phyloP scores from a whole-genome alignment of 1,140 invertebrate species.

The Solenopsis invicta region DNA sequence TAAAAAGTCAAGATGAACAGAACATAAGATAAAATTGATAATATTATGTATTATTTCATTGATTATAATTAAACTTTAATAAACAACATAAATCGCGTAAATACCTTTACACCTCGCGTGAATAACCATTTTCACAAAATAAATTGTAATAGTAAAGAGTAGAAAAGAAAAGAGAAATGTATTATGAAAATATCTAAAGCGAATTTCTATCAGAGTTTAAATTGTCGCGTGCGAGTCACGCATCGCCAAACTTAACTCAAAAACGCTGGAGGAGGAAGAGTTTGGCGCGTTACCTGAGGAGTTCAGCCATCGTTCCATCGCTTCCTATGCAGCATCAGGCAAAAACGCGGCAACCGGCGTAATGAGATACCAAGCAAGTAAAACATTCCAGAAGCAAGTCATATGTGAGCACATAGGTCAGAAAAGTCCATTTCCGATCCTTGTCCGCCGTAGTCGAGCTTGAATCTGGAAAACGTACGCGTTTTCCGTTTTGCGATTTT shows the following conservation, averaged over 20 bases:
- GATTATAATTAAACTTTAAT: not conserved
- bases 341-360: constrained; percentile 28
- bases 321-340: constrained; percentile 41
- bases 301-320: constrained; percentile 55
- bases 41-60: not conserved
- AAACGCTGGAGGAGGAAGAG: not conserved
- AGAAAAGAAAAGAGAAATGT: not conserved
- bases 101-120: not conserved
- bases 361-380: constrained; percentile 2
- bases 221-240: not conserved
- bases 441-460: not conserved
- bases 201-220: not conserved
- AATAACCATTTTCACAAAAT: not conserved
- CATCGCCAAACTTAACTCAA: not conserved
- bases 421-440: not conserved
- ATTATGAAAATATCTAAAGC: not conserved
- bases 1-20: not conserved
- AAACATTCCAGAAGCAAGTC: constrained; percentile 17
- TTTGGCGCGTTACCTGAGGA: constrained; percentile 59
- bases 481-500: not conserved
- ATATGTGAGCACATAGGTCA: not conserved
- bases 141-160: not conserved
- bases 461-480: not conserved
- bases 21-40: not conserved
- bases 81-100: not conserved